Conservation (phyloP, 2,888 invertebrate species). For the Papilio protenor region DNA sequence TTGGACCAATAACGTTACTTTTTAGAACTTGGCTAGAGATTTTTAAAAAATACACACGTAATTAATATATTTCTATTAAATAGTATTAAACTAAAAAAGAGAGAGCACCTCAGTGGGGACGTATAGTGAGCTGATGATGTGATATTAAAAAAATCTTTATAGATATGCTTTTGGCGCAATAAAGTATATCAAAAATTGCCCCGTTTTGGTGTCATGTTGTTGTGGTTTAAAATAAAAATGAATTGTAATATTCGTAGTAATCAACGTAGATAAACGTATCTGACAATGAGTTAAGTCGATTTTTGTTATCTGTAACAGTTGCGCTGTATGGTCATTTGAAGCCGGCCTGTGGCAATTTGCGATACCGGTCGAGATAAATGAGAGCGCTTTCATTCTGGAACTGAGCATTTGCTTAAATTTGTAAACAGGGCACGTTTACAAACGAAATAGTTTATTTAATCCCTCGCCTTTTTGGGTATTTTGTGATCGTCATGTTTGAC, state of each 20-base stretch:
- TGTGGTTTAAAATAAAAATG: neutral
- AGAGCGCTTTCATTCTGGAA: conserved; percentile 21
- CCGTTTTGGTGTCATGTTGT: neutral
- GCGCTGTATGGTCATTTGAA: conserved; percentile 29
- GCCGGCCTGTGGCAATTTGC: conserved; percentile 32
- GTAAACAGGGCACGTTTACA: conserved; percentile 25
- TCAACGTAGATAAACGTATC: conserved; percentile 5
- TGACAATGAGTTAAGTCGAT: conserved; percentile 24
- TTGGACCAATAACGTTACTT: too few relatives aligned
- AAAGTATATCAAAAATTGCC: too few relatives aligned
- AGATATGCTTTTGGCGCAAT: too few relatives aligned
- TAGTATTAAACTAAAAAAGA: too few relatives aligned
- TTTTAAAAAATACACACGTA: too few relatives aligned
- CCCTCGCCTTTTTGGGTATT: conserved; percentile 6
- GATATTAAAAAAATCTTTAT: too few relatives aligned
- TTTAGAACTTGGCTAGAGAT: too few relatives aligned
- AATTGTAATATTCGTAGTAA: neutral
- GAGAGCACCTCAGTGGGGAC: too few relatives aligned
- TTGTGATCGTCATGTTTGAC: conserved; percentile 13
- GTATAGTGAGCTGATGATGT: too few relatives aligned
- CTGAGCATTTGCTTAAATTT: conserved; percentile 28
- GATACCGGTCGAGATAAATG: conserved; percentile 28
- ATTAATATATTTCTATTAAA: too few relatives aligned
- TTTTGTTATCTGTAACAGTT: conserved; percentile 27
- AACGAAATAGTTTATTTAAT: conserved; percentile 31